Evolutionary conservation across 1,140 invertebrate species (phyloP), one percentile per base, ranked within the genome.

Genomic region (Vanessa tameamea): DNA sequence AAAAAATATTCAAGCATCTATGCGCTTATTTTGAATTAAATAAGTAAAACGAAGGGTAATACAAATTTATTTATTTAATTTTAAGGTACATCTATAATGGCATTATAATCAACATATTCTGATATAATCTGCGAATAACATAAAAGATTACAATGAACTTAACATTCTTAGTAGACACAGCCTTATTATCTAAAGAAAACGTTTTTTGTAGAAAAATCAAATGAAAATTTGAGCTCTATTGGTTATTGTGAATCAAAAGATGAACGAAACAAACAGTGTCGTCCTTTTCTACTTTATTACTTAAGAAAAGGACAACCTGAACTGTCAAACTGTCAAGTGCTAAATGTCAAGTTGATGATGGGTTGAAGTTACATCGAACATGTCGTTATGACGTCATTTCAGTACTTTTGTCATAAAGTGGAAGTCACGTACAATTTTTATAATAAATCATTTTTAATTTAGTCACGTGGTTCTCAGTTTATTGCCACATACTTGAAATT

Each of bases 61-160:
- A 74, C 48, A 74, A 74, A 74, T 74, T 64, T 69, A 64, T 63
- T 69, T 63, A 47, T 72, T 72, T 72, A 72, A 64, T 74, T 50
- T 50, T 67, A 64, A 72, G 72, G 72, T 74, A 74, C 72, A 69
- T 74, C 67, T 69, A 74, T 74, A 69, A 74, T 74, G 72, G 72
- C 72, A 74, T 51, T n/a, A 47, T 64, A 72, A 72, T 72, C 47
- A 74, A 74, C 66, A 74, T 43, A 64, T 74, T 74, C 43, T 47
- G 47, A 74, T 74, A 74, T 64, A 74, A 64, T 69, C 67, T 64
- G 59, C 65, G 59, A 63, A 48, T 57, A 64, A 68, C 47, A 73
- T 67, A 64, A 61, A 73, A 48, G 16, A 67, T 72, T 59, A 47
- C 26, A 43, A 47, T 51, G 53, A 57, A 61, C 53, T 72, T 47